Base-by-base conservation (phyloP, 2,113 vertebrate species). In the Heterochromis multidens region DNA sequence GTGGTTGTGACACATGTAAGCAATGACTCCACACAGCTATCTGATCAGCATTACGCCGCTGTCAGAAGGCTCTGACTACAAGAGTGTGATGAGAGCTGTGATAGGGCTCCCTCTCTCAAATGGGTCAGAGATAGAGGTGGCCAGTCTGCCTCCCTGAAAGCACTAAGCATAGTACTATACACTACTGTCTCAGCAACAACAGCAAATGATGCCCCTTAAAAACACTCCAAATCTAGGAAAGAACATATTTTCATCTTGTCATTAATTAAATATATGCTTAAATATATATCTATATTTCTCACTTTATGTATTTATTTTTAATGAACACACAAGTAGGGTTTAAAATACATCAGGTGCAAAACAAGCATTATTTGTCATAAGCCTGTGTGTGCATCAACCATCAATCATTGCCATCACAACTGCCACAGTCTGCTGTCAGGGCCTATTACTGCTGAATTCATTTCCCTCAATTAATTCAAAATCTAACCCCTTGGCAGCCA, bases 381-480 rank as follows among this genome's bases (percentile, higher is more conserved):
- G 90, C 88, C 92, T 80, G 92, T 77, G 90, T 89, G 92, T 89
- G 90, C 92, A 95, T 95, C 94, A 96, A 92, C 93, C 94, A 95
- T 96, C 95, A 95, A 95, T 96, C 96, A 95, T 90, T 72, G 85
- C 86, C 93, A 95, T 96, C 95, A 95, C 88, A 95, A 93, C 91
- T 92, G 93, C 95, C 93, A 93, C 92, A 91, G 91, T 95, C 89
- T 95, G 94, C 94, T 96, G 95, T 96, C 95, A 94, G 92, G 90
- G 92, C 94, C 95, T 95, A 95, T 95, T 96, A 96, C 94, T 77
- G 86, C 94, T 95, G 95, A 95, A 96, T 96, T 95, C 94, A 96
- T 96, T 96, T 96, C 91, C 95, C 95, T 96, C 95, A 96, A 96
- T 96, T 96, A 96, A 95, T 96, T 95, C 95, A 91, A 94, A 96